These are phyloP conservation scores for Peromyscus melanophrys DNA, from an alignment of 2,797 vertebrate genomes.

Conservation along the genomic window DNA sequence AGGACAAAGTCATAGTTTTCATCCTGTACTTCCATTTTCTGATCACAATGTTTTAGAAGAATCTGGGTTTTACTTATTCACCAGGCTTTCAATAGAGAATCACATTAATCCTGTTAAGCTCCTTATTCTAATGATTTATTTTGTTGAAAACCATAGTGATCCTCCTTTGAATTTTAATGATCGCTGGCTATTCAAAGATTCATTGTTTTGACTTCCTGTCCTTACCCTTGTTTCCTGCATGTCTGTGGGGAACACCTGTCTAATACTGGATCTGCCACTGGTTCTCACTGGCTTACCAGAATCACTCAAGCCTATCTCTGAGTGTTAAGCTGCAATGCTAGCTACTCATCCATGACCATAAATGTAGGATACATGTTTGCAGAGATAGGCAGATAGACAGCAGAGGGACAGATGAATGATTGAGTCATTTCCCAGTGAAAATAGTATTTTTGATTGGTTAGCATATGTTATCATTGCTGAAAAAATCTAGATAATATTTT, in stretches of 20 bases:
- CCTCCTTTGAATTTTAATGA: conserved; percentile 96
- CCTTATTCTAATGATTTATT: conserved; percentile 96
- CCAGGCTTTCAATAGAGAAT: conserved; percentile 93
- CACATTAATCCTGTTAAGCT: conserved; percentile 96
- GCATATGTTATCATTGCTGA: conserved; percentile 66
- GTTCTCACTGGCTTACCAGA: conserved; percentile 91
- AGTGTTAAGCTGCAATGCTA: conserved; percentile 89
- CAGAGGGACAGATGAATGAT: conserved; percentile 85
- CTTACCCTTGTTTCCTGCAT: conserved; percentile 94
- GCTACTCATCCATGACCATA: conserved; percentile 91
- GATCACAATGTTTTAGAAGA: conserved; percentile 90
- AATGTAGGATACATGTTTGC: conserved; percentile 88
- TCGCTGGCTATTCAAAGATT: conserved; percentile 94
- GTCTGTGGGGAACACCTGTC: conserved; percentile 95
- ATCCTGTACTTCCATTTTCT: conserved; percentile 87
- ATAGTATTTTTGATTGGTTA: conserved; percentile 79
- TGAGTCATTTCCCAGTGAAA: conserved; percentile 86
- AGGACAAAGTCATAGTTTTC: conserved; percentile 86
- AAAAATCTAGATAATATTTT: conserved; percentile 80
- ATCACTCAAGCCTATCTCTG: conserved; percentile 92
- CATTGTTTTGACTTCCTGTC: conserved; percentile 96
- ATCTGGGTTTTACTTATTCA: conserved; percentile 91
- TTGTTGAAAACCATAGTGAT: conserved; percentile 94
- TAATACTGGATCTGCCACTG: conserved; percentile 91
- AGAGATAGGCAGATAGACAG: conserved; percentile 89